Evolutionary conservation across 2,797 vertebrate species (phyloP).

Genomic region (Ceyx erithaca): DNA sequence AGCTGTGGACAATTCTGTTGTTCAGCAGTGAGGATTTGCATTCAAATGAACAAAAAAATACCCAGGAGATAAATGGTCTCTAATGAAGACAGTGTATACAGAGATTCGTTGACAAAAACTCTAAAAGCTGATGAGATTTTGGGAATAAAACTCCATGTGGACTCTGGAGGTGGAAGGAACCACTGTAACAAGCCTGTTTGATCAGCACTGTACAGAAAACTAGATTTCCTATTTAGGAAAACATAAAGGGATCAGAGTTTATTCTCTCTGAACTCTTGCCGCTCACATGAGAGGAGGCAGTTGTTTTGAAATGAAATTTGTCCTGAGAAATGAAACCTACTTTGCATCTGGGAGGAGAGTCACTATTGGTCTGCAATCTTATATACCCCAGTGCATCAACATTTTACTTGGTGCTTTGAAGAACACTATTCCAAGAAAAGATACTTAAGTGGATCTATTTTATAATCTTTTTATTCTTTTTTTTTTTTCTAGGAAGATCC

Average conservation of each 20-base stretch:
- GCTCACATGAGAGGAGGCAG: neutral
- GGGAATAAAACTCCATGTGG: neutral
- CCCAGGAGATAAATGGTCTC: neutral
- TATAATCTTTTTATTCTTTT: neutral
- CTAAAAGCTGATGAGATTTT: neutral
- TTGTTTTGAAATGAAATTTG: neutral
- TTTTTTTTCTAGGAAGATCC: neutral
- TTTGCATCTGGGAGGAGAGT: neutral
- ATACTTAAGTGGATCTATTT: neutral
- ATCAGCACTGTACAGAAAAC: neutral
- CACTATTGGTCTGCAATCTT: neutral
- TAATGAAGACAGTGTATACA: conserved; percentile 38
- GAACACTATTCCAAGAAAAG: neutral
- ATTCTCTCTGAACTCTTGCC: neutral
- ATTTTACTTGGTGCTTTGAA: neutral
- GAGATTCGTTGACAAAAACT: neutral
- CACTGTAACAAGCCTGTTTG: neutral
- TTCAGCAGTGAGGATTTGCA: conserved; percentile 1
- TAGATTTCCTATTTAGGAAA: neutral
- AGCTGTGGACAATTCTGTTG: conserved; percentile 1
- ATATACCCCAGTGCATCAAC: neutral
- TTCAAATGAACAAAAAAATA: neutral
- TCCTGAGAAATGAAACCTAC: neutral
- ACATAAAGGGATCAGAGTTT: neutral
- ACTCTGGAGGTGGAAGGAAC: neutral